Evolutionary conservation across 2,113 vertebrate genomes (phyloP).

Genomic region (Gorsachius goisagi): DNA sequence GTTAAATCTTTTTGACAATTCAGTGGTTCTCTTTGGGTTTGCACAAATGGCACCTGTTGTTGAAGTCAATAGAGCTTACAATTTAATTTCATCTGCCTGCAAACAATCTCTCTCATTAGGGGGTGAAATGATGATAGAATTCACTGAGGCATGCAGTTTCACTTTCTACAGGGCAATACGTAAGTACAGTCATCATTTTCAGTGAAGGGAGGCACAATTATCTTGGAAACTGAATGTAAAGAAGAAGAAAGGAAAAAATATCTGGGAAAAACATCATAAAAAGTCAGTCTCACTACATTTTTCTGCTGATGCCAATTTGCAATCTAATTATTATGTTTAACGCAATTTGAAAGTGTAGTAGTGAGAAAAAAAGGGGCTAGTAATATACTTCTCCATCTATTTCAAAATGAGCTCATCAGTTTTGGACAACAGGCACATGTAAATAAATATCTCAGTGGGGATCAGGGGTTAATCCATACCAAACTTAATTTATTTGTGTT

Average conservation of each 20-base stretch:
- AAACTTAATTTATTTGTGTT: not conserved
- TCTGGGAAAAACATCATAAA: conserved; percentile 35
- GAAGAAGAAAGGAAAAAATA: conserved; percentile 22
- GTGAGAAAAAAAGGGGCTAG: not conserved
- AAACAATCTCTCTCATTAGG: conserved; percentile 92
- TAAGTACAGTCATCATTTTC: conserved; percentile 80
- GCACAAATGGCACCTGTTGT: conserved; percentile 91
- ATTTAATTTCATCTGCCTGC: conserved; percentile 95
- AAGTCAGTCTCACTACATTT: conserved; percentile 45
- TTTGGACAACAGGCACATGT: not conserved
- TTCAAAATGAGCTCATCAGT: conserved; percentile 21
- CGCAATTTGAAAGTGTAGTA: conserved; percentile 43
- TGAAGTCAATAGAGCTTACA: conserved; percentile 88
- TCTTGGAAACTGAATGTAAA: conserved; percentile 74
- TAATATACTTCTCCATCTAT: conserved; percentile 19
- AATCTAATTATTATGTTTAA: conserved; percentile 64
- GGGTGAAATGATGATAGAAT: conserved; percentile 85
- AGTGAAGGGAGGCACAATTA: conserved; percentile 76
- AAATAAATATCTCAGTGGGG: not conserved
- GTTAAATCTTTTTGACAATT: conserved; percentile 75
- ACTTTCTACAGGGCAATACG: conserved; percentile 78
- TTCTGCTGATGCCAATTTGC: conserved; percentile 48
- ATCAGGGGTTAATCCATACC: not conserved
- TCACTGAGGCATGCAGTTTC: conserved; percentile 82
- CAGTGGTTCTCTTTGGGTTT: conserved; percentile 72